These are phyloP conservation scores for Crossocerus cetratus DNA, from an alignment of 2,888 invertebrate species.

Conservation along the genomic window DNA sequence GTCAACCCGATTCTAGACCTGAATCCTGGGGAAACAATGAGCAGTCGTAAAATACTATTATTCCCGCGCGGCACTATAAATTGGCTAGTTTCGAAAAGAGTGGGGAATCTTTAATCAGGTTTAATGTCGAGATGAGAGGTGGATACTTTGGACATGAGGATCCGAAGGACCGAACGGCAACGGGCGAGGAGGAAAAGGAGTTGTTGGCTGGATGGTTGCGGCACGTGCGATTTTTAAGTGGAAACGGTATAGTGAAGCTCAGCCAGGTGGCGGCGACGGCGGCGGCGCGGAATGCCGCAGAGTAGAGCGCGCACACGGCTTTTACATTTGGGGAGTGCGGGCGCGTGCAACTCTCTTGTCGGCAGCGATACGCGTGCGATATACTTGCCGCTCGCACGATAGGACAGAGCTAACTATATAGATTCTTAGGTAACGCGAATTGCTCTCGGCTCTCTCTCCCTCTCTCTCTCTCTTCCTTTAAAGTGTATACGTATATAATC, in stretches of 20 bases:
- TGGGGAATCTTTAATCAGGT: no score
- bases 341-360: neutral
- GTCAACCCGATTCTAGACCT: no score
- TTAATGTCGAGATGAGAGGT: no score
- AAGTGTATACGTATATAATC: neutral
- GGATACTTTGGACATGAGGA: no score
- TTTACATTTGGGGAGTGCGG: conserved; percentile 7
- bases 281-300: conserved; percentile 53
- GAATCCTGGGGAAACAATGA: no score
- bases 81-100: no score
- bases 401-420: conserved; percentile 48
- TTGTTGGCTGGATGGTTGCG: neutral
- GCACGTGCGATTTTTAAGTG: conserved; percentile 43
- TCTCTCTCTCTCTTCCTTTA: conserved; percentile 23
- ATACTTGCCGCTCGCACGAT: conserved; percentile 23
- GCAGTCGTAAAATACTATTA: no score
- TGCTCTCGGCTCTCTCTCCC: conserved; percentile 47
- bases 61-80: no score
- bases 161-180: no score
- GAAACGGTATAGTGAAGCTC: conserved; percentile 61
- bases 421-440: conserved; percentile 69
- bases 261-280: conserved; percentile 56
- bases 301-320: conserved; percentile 5
- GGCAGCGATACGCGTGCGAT: conserved; percentile 19
- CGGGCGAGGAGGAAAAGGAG: neutral